Evolutionary conservation across 92 coral and sea anemone species (phyloP), one percentile per base, ranked within the genome.

Genomic region (Phymanthus crucifer): DNA sequence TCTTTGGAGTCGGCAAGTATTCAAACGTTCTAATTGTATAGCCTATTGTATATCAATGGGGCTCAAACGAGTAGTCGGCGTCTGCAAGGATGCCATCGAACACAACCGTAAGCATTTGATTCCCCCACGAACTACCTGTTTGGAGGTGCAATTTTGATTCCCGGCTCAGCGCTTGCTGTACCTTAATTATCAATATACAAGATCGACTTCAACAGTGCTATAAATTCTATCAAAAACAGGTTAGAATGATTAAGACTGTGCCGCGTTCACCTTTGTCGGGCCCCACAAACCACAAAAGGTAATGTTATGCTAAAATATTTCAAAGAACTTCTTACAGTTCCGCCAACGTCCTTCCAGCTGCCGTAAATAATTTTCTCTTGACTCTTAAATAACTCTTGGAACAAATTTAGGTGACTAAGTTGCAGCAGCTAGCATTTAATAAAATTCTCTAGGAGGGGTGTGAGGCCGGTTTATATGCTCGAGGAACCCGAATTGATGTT

Each of bases 241-340:
- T 79, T 70, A 67, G 67, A 79, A 79, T 79, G 31, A 70, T 46
- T 68, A 79, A 43, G 74, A 37, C 66, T 69, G 43, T 35, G 57
- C 40, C 78, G 71, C 84, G 27, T 50, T 48, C 57, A 36, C 78
- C 57, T 71, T 82, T 85, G 92, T 89, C 90, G 92, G 92, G 78
- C 71, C 81, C 80, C 84, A 29, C 82, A 68, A 45, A 72, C 71
- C 89, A 77, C 94, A 93, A 93, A 93, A 92, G 94, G 80, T 90
- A 93, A 93, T 90, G 81, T 93, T 93, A 93, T 93, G 94, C 97
- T 87, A 90, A 90, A 81, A 80, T 90, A 88, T 90, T 82, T 70
- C 89, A 87, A 93, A 90, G 82, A 84, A 78, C 89, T 78, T 87
- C 84, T 72, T 90, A 67, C 80, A 70, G 32, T 87, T 56, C 79